Conservation (phyloP, 2,113 vertebrate species). For the Synchiropus splendidus region DNA sequence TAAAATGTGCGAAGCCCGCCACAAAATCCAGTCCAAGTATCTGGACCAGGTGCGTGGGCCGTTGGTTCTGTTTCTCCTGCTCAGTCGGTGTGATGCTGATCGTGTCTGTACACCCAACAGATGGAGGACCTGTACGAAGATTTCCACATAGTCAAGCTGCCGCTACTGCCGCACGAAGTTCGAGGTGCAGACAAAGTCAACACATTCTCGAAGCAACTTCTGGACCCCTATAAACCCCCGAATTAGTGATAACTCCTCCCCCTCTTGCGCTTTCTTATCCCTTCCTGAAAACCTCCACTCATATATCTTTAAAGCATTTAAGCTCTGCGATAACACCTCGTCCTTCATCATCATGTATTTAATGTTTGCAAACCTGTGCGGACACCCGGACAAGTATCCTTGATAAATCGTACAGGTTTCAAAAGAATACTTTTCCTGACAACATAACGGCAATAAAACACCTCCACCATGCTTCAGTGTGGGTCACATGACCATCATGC, state of each 20-base stretch:
- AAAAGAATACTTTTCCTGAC: too few species aligned
- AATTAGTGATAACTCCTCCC: conserved; percentile 61
- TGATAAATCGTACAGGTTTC: too few species aligned
- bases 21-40: conserved; percentile 96
- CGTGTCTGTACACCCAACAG: conserved; percentile 39
- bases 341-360: too few species aligned
- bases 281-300: neutral
- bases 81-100: too few species aligned
- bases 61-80: neutral
- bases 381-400: too few species aligned
- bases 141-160: conserved; percentile 91
- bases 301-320: conserved; percentile 28
- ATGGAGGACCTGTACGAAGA: conserved; percentile 96
- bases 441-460: neutral
- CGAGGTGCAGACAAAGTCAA: conserved; percentile 87
- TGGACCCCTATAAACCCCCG: conserved; percentile 86
- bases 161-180: conserved; percentile 85
- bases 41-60: conserved; percentile 79
- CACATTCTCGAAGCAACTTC: conserved; percentile 83
- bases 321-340: neutral
- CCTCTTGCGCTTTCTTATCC: conserved; percentile 4
- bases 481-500: too few species aligned
- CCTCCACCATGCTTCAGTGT: too few species aligned
- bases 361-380: too few species aligned
- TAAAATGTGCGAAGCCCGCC: conserved; percentile 89